A percentile compares a stretch with the other conserved stretches of the same genome.
Evolutionary conservation across 92 coral and sea anemone genomes (phyloP).

Genomic region (Zoanthus solanderi): DNA sequence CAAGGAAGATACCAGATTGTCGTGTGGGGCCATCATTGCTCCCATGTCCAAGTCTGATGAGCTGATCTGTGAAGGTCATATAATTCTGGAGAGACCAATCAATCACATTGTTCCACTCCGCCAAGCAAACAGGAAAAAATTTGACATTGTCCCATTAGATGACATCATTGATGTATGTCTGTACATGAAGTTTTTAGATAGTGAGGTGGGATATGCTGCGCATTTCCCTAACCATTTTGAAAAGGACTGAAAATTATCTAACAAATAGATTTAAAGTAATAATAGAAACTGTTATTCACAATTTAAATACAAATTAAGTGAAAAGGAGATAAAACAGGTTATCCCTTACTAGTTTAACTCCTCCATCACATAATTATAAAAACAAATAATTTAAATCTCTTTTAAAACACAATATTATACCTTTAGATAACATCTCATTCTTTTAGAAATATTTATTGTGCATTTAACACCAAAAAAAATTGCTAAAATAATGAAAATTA

Average conservation of each 20-base stretch:
- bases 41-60: slow-evolving; percentile 47
- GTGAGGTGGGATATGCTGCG: slow-evolving; percentile 39
- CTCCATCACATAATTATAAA: slow-evolving; percentile 16
- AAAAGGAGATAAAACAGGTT: slow-evolving; percentile 51
- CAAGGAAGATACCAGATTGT: slow-evolving; percentile 27
- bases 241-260: slow-evolving; percentile 34
- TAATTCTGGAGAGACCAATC: slow-evolving; percentile 6
- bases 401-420: slow-evolving; percentile 14
- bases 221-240: slow-evolving; percentile 45
- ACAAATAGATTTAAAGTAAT: neutral
- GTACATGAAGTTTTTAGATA: slow-evolving; percentile 32
- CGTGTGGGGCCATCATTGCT: slow-evolving; percentile 48
- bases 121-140: slow-evolving; percentile 25
- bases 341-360: slow-evolving; percentile 38
- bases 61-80: slow-evolving; percentile 17
- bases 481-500: slow-evolving; percentile 1
- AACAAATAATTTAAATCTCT: slow-evolving; percentile 26
- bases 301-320: slow-evolving; percentile 13
- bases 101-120: slow-evolving; percentile 15
- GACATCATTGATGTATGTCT: slow-evolving; percentile 37
- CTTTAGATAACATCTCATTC: slow-evolving; percentile 34
- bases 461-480: slow-evolving; percentile 3
- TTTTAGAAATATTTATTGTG: slow-evolving; percentile 26
- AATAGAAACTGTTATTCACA: slow-evolving; percentile 11
- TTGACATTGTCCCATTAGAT: slow-evolving; percentile 28